Evolutionary conservation across 2,797 vertebrate species (phyloP).

Genomic region (Remorina albescens): DNA sequence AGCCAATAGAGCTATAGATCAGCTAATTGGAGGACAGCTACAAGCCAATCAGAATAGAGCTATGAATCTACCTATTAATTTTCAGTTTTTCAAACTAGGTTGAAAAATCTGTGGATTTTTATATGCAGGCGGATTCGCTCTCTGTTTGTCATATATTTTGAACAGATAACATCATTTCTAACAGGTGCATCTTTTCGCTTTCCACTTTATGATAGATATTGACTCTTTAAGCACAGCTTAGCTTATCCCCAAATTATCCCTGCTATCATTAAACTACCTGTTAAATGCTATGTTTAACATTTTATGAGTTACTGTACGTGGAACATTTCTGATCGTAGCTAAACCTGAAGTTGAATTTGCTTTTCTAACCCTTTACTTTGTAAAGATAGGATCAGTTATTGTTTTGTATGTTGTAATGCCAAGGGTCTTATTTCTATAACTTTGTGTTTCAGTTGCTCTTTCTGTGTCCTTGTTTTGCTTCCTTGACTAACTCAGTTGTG

Average conservation of each 20-base stretch:
- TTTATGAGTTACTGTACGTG: constrained; percentile 4
- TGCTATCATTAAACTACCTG: constrained; percentile 26
- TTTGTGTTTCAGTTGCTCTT: constrained; percentile 11
- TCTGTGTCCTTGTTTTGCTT: background rate
- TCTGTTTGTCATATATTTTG: background rate
- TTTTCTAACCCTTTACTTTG: constrained; percentile 5
- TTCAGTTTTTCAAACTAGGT: no score
- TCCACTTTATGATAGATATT: constrained; percentile 45
- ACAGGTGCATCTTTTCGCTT: constrained; percentile 15
- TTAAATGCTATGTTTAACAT: constrained; percentile 25
- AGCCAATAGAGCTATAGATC: no score
- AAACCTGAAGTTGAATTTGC: background rate
- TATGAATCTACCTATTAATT: no score
- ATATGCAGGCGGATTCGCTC: constrained; percentile 1
- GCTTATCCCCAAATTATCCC: constrained; percentile 23
- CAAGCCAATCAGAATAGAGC: no score
- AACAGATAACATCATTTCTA: constrained; percentile 12
- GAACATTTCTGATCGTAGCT: background rate
- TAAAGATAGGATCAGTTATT: constrained; percentile 16
- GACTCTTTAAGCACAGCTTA: constrained; percentile 41
- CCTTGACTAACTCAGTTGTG: background rate
- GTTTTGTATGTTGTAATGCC: constrained; percentile 16
- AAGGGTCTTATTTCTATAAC: constrained; percentile 15
- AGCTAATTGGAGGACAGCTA: no score
- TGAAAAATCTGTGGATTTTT: no score